Evolutionary conservation across 2,113 vertebrate genomes (phyloP), one percentile per base, ranked within the genome.

Genomic region (Hyperoodon ampullatus): DNA sequence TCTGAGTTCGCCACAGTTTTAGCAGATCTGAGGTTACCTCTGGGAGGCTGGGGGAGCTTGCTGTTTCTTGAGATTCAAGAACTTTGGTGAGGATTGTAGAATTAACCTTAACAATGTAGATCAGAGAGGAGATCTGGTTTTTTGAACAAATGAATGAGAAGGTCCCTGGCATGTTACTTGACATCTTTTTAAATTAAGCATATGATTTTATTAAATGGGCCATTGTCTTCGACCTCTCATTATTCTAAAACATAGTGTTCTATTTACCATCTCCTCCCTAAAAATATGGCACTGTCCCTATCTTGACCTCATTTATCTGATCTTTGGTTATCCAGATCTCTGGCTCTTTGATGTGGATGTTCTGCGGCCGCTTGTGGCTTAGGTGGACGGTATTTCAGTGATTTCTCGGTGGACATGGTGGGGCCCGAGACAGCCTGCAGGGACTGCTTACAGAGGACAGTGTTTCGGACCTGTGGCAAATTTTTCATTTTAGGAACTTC

Each of bases 81-180:
- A 63, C 63, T 50, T 72, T 12, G n/a, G 19, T 14, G 44, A 72
- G 12, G 24, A 33, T 77, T 75, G 26, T 39, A 44, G 81, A 75
- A 72, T 77, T 81, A 53, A 88, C 4, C 5, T 93, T n/a, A 82
- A 55, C 5, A 28, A n/a, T 12, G 42, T 47, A 47, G 8, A 50
- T 47, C 55, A 85, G 55, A 72, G 53, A 80, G 30, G 35, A 44
- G 42, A 50, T 58, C 53, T 16, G 3, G 1, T 21, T 12, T 90
- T 88, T 82, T 85, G 24, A 93, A 84, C 15, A 84, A 93, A 72
- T 30, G 55, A 77, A 55, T 83, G 42, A 66, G 24, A 61, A 93
- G 55, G 35, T 72, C 80, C 63, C 13, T 16, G 28, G 24, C 68
- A 61, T 1, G 0, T 50, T 66, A 42, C n/a, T 81, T 47, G 66